A percentile compares a stretch with the other conserved stretches of the same genome.
These are phyloP conservation scores for Triplophysa dalaica DNA, from an alignment of 2,113 vertebrate species.

Conservation along the genomic window DNA sequence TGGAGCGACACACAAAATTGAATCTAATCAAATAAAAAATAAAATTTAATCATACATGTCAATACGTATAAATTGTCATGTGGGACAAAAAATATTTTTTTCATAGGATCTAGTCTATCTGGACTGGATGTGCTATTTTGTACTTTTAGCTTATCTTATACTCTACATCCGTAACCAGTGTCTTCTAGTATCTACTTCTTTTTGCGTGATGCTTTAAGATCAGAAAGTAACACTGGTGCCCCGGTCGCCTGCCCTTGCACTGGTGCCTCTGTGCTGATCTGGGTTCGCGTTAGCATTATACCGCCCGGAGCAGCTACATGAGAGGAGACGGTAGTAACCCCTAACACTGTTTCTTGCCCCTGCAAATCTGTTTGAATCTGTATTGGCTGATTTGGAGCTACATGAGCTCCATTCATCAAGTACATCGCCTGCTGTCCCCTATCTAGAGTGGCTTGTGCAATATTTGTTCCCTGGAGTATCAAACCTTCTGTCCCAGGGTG, in stretches of 20 bases:
- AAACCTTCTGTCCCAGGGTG: conserved; percentile 41
- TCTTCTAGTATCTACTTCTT: neutral
- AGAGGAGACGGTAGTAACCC: neutral
- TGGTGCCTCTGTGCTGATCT: neutral
- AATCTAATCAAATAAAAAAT: too few relatives aligned
- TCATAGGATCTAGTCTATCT: neutral
- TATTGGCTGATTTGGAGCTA: conserved; percentile 10
- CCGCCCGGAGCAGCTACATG: neutral
- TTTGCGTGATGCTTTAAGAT: neutral
- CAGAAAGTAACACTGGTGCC: neutral
- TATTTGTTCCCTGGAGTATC: conserved; percentile 46
- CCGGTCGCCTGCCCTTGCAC: neutral
- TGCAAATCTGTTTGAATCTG: conserved; percentile 11
- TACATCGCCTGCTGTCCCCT: conserved; percentile 54
- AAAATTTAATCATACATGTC: too few relatives aligned
- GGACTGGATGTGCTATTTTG: neutral
- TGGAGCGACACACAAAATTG: too few relatives aligned
- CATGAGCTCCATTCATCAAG: conserved; percentile 28
- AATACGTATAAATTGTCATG: too few relatives aligned
- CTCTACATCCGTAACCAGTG: neutral
- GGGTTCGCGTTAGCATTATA: conserved; percentile 3
- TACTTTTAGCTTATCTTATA: neutral
- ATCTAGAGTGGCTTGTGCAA: conserved; percentile 18
- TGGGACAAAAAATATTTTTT: neutral
- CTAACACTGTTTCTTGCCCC: neutral